phyloP scores from a whole-genome alignment of 1,140 invertebrate species.

The Zaprionus ornatus region DNA sequence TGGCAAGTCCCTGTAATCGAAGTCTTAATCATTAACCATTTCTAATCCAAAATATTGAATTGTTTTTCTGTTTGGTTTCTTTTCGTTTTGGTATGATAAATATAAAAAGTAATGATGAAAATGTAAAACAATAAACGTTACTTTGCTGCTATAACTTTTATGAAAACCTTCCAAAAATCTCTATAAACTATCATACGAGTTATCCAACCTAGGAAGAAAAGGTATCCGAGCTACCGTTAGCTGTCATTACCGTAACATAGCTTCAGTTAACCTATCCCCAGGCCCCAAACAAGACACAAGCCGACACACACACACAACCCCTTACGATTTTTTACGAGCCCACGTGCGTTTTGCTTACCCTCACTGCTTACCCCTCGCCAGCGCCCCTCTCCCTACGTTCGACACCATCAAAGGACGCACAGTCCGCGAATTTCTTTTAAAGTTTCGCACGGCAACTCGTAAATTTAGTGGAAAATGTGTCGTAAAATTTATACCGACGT shows the following conservation, averaged over 20 bases:
- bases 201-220: background rate
- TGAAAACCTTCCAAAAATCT: background rate
- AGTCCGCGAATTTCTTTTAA: conserved; percentile 54
- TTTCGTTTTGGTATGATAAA: background rate
- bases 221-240: background rate
- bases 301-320: conserved; percentile 8
- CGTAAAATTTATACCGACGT: conserved; percentile 50
- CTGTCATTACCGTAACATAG: conserved; percentile 3
- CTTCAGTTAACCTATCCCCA: conserved; percentile 9
- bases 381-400: background rate
- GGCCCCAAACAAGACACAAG: conserved; percentile 9
- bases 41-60: background rate
- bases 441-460: conserved; percentile 56
- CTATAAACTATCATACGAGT: background rate
- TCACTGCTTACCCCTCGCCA: background rate
- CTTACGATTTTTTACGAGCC: conserved; percentile 56
- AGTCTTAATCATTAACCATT: background rate
- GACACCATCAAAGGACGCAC: conserved; percentile 3
- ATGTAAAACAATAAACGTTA: too few species aligned
- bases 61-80: too few species aligned
- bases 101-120: background rate
- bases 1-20: background rate
- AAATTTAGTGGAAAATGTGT: conserved; percentile 58
- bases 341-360: conserved; percentile 46
- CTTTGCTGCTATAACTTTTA: too few species aligned